A percentile compares a stretch with the other conserved stretches of the same genome.
Conservation (phyloP, 23 tunicate species). For the Diplosoma virens region DNA sequence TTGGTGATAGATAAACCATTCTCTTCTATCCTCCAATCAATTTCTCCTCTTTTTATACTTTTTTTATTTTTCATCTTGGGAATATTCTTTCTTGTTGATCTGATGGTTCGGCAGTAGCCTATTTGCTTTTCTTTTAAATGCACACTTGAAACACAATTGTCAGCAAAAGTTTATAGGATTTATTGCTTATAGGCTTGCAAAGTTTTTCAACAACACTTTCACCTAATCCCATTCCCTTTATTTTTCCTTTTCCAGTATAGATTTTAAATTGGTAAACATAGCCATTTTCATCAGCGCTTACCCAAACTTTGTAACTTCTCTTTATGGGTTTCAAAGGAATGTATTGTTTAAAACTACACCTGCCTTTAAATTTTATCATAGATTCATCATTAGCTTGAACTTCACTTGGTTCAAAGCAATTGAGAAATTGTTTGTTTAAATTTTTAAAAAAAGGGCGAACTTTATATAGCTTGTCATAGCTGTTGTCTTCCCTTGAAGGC, state of each 20-base stretch:
- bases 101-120: slow-evolving; percentile 9
- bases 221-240: neutral
- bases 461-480: no score
- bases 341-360: slow-evolving; percentile 10
- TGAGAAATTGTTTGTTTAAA: no score
- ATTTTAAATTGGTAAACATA: neutral
- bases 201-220: slow-evolving; percentile 14
- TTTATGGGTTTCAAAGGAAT: slow-evolving; percentile 8
- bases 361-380: slow-evolving; percentile 16
- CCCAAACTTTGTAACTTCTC: slow-evolving; percentile 20
- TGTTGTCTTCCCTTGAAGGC: no score
- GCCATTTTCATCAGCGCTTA: neutral
- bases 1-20: slow-evolving; percentile 15
- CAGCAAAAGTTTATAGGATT: slow-evolving; percentile 2
- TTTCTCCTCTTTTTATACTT: slow-evolving; percentile 11
- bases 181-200: neutral
- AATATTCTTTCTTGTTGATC: slow-evolving; percentile 9
- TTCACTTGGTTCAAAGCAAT: no score
- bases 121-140: neutral
- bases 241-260: slow-evolving; percentile 2
- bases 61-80: slow-evolving; percentile 3
- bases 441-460: no score
- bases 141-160: slow-evolving; percentile 3
- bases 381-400: no score
- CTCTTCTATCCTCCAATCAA: slow-evolving; percentile 13